Percentiles rank a stretch among this genome's conserved stretches.
Conservation (phyloP, 2,888 invertebrate species). For the Lathronympha strigana region DNA sequence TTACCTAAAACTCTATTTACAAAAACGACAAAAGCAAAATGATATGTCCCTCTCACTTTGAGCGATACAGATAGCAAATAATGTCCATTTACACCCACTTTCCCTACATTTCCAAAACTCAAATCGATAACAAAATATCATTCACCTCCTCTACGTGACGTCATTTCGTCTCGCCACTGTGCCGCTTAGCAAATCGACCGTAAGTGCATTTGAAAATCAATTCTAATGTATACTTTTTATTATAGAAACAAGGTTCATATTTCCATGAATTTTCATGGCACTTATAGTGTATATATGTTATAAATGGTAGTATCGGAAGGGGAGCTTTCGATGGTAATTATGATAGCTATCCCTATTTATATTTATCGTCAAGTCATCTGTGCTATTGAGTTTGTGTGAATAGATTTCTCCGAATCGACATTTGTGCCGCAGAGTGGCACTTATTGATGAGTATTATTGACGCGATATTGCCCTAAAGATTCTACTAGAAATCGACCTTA, state of each 20-base stretch:
- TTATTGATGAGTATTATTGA: neutral
- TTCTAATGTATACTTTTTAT: neutral
- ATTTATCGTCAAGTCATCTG: conserved; percentile 30
- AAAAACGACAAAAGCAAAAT: no score
- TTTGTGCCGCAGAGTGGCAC: neutral
- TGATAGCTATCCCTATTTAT: conserved; percentile 14
- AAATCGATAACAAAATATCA: conserved; percentile 29
- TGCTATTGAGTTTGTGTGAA: conserved; percentile 9
- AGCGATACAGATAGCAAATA: neutral
- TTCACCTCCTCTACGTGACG: conserved; percentile 22
- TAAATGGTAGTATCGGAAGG: neutral
- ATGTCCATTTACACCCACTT: neutral
- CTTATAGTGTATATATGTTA: neutral
- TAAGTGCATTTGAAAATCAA: neutral
- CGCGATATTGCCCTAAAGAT: neutral
- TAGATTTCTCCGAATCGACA: conserved; percentile 6
- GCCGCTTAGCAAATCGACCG: neutral
- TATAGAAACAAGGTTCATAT: neutral
- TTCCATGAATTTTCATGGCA: neutral
- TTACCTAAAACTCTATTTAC: no score
- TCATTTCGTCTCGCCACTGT: conserved; percentile 13
- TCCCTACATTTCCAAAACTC: conserved; percentile 14
- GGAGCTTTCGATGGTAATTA: conserved; percentile 16
- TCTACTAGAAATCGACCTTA: neutral
- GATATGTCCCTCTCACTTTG: no score